Base-by-base conservation (phyloP, 2,888 invertebrate genomes). In the Deroplatys truncata region DNA sequence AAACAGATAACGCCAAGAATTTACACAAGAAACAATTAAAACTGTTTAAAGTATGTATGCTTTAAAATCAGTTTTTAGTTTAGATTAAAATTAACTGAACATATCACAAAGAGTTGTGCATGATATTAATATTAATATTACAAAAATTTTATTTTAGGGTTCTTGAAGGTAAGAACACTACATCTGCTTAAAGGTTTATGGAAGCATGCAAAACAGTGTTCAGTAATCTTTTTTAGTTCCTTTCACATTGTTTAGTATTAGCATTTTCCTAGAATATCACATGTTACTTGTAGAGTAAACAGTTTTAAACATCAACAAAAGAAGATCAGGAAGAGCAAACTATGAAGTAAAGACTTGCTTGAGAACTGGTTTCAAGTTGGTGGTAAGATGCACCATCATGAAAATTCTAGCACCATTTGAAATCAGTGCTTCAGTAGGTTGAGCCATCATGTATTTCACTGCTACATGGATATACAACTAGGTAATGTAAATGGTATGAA, bases 401-500 rank as follows among this genome's bases (percentile, higher is more conserved):
- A 91, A 92, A 93, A 93, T 93, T 96, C 96, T 96, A 96, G 96
- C 96, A 96, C 96, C 96, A 96, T 96, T 95, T 95, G 95, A 96
- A 96, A 96, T 93, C 94, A 94, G 94, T 94, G 93, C 94, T 94
- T 93, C 88, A 89, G 92, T 90, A 56, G 88, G 90, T 90, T 29
- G 28, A 56, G 86, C 85, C 86, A 85, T 35, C 89, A 88, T 28
- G 15, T 10, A 16, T 29, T 10, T 56, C 35, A 9, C 13, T 13
- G 0, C 13, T 43, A 43, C 43, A 43, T 13, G 43, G 35, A 43
- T 43, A 1, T 43, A 43, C 1, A 43, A 1, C 43, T 43, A 43
- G 43, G 43, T 43, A 43, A 43, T 43, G 43, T 43, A 2, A 10
- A 43, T 43, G 43, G 43, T 13, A 43, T 35, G 9, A 35, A 35